These are phyloP conservation scores for Molossus alvarezi DNA, from an alignment of 2,797 vertebrate genomes.

Conservation along the genomic window DNA sequence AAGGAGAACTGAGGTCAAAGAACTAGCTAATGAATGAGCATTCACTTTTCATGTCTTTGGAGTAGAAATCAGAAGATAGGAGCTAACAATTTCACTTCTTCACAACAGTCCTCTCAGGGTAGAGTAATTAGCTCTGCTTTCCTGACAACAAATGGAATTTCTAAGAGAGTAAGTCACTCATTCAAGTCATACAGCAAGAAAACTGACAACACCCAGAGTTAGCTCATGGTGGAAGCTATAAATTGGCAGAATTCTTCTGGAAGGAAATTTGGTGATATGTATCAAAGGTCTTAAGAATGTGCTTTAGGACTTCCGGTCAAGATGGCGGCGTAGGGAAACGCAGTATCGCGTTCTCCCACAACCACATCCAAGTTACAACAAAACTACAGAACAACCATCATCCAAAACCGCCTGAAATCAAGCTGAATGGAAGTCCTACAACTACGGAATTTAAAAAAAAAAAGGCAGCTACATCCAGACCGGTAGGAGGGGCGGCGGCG, in stretches of 20 bases:
- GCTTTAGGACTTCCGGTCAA: too few species aligned
- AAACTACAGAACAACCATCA: too few species aligned
- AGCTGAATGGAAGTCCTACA: too few species aligned
- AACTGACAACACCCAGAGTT: neutral
- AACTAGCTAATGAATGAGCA: neutral
- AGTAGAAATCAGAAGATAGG: too few species aligned
- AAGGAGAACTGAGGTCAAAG: neutral
- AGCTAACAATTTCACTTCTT: conserved; percentile 36
- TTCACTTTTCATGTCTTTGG: neutral
- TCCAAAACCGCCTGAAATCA: too few species aligned
- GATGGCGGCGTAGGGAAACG: too few species aligned
- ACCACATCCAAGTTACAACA: too few species aligned
- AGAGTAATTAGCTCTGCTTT: conserved; percentile 49
- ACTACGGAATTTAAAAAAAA: too few species aligned
- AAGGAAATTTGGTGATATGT: neutral
- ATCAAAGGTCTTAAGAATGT: conserved; percentile 40
- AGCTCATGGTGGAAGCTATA: neutral
- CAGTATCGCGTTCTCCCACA: too few species aligned
- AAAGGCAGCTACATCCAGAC: too few species aligned
- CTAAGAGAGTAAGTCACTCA: conserved; percentile 9
- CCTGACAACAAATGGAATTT: neutral
- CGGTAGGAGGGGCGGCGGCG: too few species aligned
- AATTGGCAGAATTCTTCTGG: neutral
- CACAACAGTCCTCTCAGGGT: neutral
- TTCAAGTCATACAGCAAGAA: conserved; percentile 8